Conservation (phyloP, 1,140 invertebrate genomes). For the Hirudo medicinalis region DNA sequence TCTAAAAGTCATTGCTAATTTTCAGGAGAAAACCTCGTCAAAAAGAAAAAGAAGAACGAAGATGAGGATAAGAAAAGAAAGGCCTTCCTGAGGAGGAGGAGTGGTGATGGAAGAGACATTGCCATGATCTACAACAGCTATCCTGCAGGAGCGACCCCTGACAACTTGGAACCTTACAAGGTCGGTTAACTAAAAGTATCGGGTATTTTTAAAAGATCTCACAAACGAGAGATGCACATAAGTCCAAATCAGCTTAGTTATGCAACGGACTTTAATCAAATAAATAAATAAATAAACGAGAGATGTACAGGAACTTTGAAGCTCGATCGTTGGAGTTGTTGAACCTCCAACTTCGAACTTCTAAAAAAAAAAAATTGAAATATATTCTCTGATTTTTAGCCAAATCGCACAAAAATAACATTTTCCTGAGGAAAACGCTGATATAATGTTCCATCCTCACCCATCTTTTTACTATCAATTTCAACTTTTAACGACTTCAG, state of each 20-base stretch:
- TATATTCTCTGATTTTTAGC: not conserved
- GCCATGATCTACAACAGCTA: conserved; percentile 16
- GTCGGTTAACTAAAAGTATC: not conserved
- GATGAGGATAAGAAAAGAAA: conserved; percentile 15
- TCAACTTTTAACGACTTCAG: conserved; percentile 7
- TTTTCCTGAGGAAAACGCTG: not conserved
- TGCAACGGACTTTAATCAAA: too few species aligned
- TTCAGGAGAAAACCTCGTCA: not conserved
- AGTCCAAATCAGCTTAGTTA: too few species aligned
- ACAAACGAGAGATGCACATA: too few species aligned
- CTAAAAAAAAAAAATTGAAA: not conserved
- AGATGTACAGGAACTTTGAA: too few species aligned
- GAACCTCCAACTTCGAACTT: not conserved
- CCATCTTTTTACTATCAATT: too few species aligned
- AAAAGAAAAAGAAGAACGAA: not conserved
- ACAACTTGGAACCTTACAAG: conserved; percentile 18
- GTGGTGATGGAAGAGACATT: conserved; percentile 17
- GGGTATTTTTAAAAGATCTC: too few species aligned
- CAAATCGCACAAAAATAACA: not conserved
- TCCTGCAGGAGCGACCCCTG: conserved; percentile 4
- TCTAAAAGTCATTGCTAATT: not conserved
- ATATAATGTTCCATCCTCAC: not conserved
- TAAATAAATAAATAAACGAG: too few species aligned
- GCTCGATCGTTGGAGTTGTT: not conserved
- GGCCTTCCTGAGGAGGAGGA: conserved; percentile 6